Conservation (phyloP, 2,888 invertebrate species). For the Lysandra bellargus region DNA sequence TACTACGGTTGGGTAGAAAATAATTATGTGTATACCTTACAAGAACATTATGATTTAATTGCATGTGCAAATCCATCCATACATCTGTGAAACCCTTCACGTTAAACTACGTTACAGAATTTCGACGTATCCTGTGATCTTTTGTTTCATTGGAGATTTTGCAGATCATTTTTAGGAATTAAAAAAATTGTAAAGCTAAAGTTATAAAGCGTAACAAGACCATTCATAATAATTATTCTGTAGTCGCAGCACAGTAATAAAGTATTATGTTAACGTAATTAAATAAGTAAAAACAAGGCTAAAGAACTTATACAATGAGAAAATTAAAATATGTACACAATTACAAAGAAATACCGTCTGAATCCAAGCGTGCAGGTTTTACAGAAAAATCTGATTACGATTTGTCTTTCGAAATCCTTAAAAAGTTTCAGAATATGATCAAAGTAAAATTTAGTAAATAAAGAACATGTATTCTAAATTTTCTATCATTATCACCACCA, state of each 20-base stretch:
- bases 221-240: not conserved
- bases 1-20: not conserved
- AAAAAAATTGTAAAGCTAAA: not conserved
- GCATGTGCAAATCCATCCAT: too few relatives aligned
- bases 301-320: not conserved
- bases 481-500: too few relatives aligned
- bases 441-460: too few relatives aligned
- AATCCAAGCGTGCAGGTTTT: not conserved
- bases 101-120: too few relatives aligned
- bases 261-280: conserved; percentile 11
- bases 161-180: not conserved
- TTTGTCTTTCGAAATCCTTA: not conserved
- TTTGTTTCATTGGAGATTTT: too few relatives aligned
- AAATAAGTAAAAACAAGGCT: conserved; percentile 3
- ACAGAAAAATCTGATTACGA: not conserved
- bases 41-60: not conserved
- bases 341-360: not conserved
- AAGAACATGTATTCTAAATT: too few relatives aligned
- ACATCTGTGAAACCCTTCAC: too few relatives aligned
- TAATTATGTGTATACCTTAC: not conserved
- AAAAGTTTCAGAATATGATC: too few relatives aligned
- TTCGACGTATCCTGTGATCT: too few relatives aligned
- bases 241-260: not conserved
- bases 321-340: not conserved
- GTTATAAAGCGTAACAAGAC: not conserved